Evolutionary conservation across 2,888 invertebrate species (phyloP).

Genomic region (Drosophila anceps): DNA sequence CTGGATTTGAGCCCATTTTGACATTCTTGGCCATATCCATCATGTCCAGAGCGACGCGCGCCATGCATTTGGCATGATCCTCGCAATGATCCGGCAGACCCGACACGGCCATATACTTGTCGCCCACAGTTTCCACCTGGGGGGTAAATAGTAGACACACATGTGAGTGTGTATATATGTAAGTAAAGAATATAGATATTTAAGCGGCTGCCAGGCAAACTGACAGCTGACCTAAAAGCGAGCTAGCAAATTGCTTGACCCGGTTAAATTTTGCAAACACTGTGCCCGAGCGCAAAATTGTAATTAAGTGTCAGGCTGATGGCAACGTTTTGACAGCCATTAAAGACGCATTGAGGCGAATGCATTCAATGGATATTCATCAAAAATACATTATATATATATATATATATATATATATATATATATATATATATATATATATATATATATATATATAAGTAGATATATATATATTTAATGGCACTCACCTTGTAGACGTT

Average conservation of each 20-base stretch:
- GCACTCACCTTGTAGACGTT: slow-evolving; percentile 95
- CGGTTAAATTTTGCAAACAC: slow-evolving; percentile 7
- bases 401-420: neutral
- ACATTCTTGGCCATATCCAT: slow-evolving; percentile 96
- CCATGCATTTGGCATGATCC: slow-evolving; percentile 96
- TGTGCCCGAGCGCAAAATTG: slow-evolving; percentile 36
- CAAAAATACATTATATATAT: neutral
- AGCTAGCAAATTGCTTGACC: slow-evolving; percentile 22
- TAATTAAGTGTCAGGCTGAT: slow-evolving; percentile 64
- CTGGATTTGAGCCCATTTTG: slow-evolving; percentile 93
- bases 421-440: neutral
- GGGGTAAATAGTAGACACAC: slow-evolving; percentile 26
- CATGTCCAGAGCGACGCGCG: slow-evolving; percentile 95
- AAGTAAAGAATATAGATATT: slow-evolving; percentile 14
- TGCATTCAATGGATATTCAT: slow-evolving; percentile 21
- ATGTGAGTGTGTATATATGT: slow-evolving; percentile 2
- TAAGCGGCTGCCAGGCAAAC: slow-evolving; percentile 19
- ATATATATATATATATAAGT: neutral
- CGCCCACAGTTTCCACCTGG: slow-evolving; percentile 98
- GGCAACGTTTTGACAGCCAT: slow-evolving; percentile 41
- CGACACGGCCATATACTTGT: slow-evolving; percentile 99
- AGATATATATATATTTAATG: neutral
- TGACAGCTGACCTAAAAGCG: slow-evolving; percentile 60
- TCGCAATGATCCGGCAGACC: slow-evolving; percentile 96
- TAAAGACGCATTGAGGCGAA: slow-evolving; percentile 2